Evolutionary conservation across 1,140 invertebrate genomes (phyloP), one percentile per base, ranked within the genome.

Genomic region (Cecropterus lyciades): DNA sequence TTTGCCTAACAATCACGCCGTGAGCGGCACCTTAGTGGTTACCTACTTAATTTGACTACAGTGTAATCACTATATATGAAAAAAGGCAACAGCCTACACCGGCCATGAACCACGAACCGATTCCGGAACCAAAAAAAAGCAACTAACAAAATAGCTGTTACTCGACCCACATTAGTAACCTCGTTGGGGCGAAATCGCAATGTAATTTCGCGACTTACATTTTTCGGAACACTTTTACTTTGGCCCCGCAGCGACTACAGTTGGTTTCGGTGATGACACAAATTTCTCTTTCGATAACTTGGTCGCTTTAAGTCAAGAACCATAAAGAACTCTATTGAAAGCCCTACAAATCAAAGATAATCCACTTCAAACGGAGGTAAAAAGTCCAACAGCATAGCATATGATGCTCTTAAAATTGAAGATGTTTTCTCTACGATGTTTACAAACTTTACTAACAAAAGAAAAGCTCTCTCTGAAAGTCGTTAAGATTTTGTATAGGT

Each of bases 171-270:
- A 89, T 92, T 73, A 67, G 52, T 81, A 82, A 80, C 89, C 89
- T 81, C 82, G 86, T 87, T 89, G 74, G 75, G 75, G 85, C 85
- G 85, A 92, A 91, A 91, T 90, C 86, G 89, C 89, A 87, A 89
- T 90, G 89, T 86, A 88, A 89, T 90, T 91, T 91, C 79, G 89
- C 89, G 85, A 91, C 77, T 86, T 84, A 85, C 80, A 89, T 80
- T 86, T 90, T 91, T 89, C 83, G 84, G 85, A 87, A 91, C 89
- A 91, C 89, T 91, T 91, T 91, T 91, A 91, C 89, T 91, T 89
- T 70, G 85, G 70, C 87, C 87, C 72, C 76, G 70, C 17, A 51
- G 33, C 46, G 77, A 77, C 78, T 79, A 84, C 72, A 68, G 69
- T 48, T 33, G 46, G 59, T 82, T 87, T 84, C 73, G 73, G 76